A percentile compares a stretch with the other conserved stretches of the same genome.
phyloP scores from a whole-genome alignment of 1,140 invertebrate species.

The Plectus sambesii region DNA sequence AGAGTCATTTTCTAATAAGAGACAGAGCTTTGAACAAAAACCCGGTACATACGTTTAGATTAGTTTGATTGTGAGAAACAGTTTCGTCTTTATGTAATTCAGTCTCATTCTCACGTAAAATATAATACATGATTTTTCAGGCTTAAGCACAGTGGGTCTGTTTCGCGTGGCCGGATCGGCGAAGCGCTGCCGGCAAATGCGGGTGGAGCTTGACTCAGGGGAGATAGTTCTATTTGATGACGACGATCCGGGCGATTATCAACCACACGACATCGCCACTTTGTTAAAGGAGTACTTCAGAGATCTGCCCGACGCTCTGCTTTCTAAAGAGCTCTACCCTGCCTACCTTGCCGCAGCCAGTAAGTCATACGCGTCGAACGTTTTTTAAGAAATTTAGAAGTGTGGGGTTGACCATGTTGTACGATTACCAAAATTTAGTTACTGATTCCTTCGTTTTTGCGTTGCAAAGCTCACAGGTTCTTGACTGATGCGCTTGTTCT shows the following conservation, averaged over 20 bases:
- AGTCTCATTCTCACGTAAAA: too few relatives aligned
- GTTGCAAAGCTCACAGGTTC: too few relatives aligned
- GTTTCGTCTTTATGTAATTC: too few relatives aligned
- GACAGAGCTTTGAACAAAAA: too few relatives aligned
- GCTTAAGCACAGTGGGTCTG: constrained; percentile 12
- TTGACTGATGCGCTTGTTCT: too few relatives aligned
- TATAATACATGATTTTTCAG: too few relatives aligned
- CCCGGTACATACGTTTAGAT: too few relatives aligned
- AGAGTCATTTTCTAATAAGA: too few relatives aligned
- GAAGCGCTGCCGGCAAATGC: constrained; percentile 19
- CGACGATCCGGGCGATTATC: constrained; percentile 55
- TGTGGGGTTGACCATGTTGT: too few relatives aligned
- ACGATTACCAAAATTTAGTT: too few relatives aligned
- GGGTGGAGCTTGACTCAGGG: constrained; percentile 13
- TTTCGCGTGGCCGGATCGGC: constrained; percentile 21
- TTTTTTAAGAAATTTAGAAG: constrained; percentile 18
- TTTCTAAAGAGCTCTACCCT: constrained; percentile 73
- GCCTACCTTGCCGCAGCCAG: constrained; percentile 80
- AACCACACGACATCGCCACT: constrained; percentile 81
- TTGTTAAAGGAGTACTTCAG: constrained; percentile 82
- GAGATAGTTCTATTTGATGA: constrained; percentile 11
- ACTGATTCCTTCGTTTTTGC: too few relatives aligned
- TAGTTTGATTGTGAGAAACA: too few relatives aligned
- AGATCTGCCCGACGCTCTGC: constrained; percentile 77
- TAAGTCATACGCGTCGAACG: constrained; percentile 57